A percentile compares a stretch with the other conserved stretches of the same genome.
Evolutionary conservation across 2,797 vertebrate genomes (phyloP).

Genomic region (Semotilus atromaculatus): DNA sequence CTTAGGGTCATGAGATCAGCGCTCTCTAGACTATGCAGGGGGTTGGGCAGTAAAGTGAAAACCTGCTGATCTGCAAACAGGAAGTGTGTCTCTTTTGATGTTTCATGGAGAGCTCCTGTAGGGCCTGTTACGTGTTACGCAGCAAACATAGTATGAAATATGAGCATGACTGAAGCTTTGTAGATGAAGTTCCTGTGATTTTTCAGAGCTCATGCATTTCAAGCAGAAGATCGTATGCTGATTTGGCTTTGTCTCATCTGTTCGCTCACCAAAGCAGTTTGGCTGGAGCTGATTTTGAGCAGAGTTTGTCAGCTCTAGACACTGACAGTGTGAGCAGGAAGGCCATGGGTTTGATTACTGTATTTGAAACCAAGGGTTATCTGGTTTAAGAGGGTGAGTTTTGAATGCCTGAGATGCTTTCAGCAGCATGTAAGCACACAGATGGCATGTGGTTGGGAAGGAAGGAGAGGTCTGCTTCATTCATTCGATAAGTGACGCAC

Average conservation of each 20-base stretch:
- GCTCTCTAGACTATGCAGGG: neutral
- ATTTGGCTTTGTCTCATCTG: neutral
- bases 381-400: conserved; percentile 15
- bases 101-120: conserved; percentile 10
- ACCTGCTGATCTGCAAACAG: conserved; percentile 31
- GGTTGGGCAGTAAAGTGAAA: neutral
- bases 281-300: conserved; percentile 8
- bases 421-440: conserved; percentile 45
- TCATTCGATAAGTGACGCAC: conserved; percentile 24
- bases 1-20: conserved; percentile 20
- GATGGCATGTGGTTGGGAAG: conserved; percentile 46
- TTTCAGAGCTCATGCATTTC: neutral
- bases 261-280: neutral
- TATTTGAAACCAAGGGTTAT: conserved; percentile 16
- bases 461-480: conserved; percentile 27
- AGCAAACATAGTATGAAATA: neutral
- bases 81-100: conserved; percentile 24
- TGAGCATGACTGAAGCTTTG: conserved; percentile 2
- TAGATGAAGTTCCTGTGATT: neutral
- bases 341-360: neutral
- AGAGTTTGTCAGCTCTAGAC: neutral
- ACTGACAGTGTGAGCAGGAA: neutral
- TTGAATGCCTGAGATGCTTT: conserved; percentile 42
- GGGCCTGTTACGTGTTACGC: neutral
- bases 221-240: neutral